Base-by-base conservation (phyloP, 2,888 invertebrate genomes). In the Chrysolina oricalcia region DNA sequence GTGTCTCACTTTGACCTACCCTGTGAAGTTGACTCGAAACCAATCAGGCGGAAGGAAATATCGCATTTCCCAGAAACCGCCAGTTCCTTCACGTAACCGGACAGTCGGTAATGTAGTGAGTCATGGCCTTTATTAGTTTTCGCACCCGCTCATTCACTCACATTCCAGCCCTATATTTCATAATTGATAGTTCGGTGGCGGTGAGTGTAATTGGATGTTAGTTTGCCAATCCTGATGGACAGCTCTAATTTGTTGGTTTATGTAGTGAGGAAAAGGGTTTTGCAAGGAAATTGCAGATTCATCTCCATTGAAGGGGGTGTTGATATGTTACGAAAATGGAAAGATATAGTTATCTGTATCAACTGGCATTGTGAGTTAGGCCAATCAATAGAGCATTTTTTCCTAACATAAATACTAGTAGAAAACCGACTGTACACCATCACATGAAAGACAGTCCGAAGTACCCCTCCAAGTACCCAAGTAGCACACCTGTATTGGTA, bases 181-280 rank as follows among this genome's bases (percentile, higher is more conserved):
- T 80, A 79, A 80, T 78, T 80, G 75, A 80, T 80, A 80, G 79
- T 80, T 78, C 75, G 69, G 71, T 63, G 70, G 46, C 72, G 77
- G 76, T 74, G 74, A 75, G 73, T 73, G 65, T 80, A 80, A 80
- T 80, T 78, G 78, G 76, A 78, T 75, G 80, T 72, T 76, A 76
- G 77, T 79, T 74, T 73, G 79, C 76, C 76, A 72, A 72, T 73
- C 68, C 69, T 79, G 80, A 79, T 75, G 69, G 75, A 75, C 76
- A 74, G 70, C 67, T 56, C 68, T 68, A 63, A 76, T 73, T 76
- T 67, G 70, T 71, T 66, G 73, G 68, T 63, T 64, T 71, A 66
- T 70, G 56, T 66, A 27, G 62, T 9, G 13, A 27, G 68, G 40
- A 21, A 48, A 53, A 53, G 68, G 68, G 68, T 68, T 56, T 17